Evolutionary conservation across 2,888 invertebrate species (phyloP), one percentile per base, ranked within the genome.

Genomic region (Gortyna flavago): DNA sequence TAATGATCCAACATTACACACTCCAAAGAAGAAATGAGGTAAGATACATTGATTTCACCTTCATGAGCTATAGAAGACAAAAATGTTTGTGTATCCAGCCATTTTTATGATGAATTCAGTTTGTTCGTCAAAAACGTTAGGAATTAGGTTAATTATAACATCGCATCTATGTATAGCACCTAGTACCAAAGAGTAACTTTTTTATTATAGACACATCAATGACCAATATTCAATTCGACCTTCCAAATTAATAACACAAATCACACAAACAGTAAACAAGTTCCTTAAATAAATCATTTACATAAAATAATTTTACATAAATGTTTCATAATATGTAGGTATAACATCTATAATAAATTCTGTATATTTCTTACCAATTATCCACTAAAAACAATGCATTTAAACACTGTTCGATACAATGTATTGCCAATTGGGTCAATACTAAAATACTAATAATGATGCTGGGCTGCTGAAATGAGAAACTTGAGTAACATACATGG

Each of bases 401-500:
- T 87, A 87, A 90, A 91, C 92, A 93, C 89, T 91, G 90, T 87
- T 82, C 18, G 86, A 88, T 89, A 86, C 87, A 88, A 85, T 85
- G 89, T 90, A 93, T 93, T 92, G 91, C 91, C 94, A 91, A 91
- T 87, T 90, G 83, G 83, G 91, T 91, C 91, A 92, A 92, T 89
- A 91, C 86, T 88, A 89, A 88, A 87, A 89, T 86, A 89, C 88
- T 86, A 90, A 88, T 87, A 86, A 88, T 87, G 89, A 87, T 86
- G 91, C 86, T 85, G 91, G 91, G 88, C 84, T 83, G 93, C 95
- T 95, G 95, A 95, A 96, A 95, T 91, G 87, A 90, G 93, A 94
- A 83, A 80, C 83, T 85, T 85, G 83, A 80, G 76, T 83, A 88
- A 92, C 93, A 92, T 93, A 93, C 85, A 92, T 93, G 94, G 94